Evolutionary conservation across 1,140 invertebrate species (phyloP), one percentile per base, ranked within the genome.

Genomic region (Hyles euphorbiae): DNA sequence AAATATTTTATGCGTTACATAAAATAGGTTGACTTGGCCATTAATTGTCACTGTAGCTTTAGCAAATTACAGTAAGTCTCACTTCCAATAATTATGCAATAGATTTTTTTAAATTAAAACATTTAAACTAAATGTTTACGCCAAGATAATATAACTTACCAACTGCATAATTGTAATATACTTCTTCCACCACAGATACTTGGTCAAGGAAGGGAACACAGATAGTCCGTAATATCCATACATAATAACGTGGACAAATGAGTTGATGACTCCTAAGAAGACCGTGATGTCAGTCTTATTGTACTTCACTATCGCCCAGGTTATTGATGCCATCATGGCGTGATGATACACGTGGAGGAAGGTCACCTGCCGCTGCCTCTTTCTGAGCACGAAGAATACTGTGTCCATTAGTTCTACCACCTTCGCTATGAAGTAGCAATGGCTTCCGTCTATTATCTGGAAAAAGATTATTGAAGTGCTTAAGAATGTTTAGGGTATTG

Each of bases 151-250:
- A 5, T 46, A 53, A 68, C 74, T 80, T 70, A 81, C 78, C 80
- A 97, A 91, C 89, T 98, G 96, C 56, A 97, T 84, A 22, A 90
- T 90, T 0, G 96, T 98, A 3, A 98, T 91, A 78, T 98, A 94
- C 74, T 93, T 96, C 79, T 98, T 98, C 96, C 96, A 98, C 96
- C 96, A 97, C 3, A 97, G 86, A 75, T 95, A 96, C 66, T 94
- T 94, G 71, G 95, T 92, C 69, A 95, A 90, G 5, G 91, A 74
- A 1, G 95, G 95, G 34, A 96, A 89, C 0, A 95, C 94, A 0
- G 96, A 90, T 2, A 97, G 83, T 74, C 95, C 91, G 74, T 97
- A 97, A 75, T 97, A 97, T 0, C 89, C 79, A 70, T 97, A 97
- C 95, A 97, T 96, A 34, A 96, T 78, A 3, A 93, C 92, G 90